A percentile compares a stretch with the other conserved stretches of the same genome.
These are phyloP conservation scores for Paratrypauchen microcephalus DNA, from an alignment of 2,797 vertebrate genomes.

Conservation along the genomic window DNA sequence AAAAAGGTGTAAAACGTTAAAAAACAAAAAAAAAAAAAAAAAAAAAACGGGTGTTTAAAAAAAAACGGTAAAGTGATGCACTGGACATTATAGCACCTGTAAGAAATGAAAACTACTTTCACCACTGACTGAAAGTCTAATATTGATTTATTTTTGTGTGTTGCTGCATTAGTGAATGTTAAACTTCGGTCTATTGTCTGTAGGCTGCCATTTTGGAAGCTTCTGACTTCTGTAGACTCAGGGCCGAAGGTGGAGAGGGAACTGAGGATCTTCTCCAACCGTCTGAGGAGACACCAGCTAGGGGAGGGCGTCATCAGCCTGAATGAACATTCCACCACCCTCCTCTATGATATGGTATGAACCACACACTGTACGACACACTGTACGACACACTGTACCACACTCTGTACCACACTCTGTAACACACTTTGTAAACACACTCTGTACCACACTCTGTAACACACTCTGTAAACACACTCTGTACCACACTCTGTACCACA, in stretches of 20 bases:
- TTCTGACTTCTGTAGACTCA: conserved; percentile 73
- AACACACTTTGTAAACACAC: no score
- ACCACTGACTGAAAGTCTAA: no score
- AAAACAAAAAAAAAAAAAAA: no score
- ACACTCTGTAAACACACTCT: no score
- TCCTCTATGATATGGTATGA: conserved; percentile 81
- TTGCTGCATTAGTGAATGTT: not conserved
- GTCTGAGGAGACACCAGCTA: conserved; percentile 80
- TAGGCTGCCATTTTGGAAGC: conserved; percentile 85
- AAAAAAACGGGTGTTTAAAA: no score
- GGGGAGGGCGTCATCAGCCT: conserved; percentile 85
- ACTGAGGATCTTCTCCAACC: conserved; percentile 82
- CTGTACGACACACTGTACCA: not conserved
- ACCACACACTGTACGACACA: not conserved
- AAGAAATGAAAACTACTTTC: no score
- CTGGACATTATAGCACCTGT: no score
- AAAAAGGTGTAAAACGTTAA: no score
- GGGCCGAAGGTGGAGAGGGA: conserved; percentile 83
- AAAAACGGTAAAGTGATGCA: no score
- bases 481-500: no score
- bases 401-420: no score
- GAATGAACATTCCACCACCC: conserved; percentile 83
- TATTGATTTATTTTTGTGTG: not conserved
- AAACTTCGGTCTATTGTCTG: not conserved
- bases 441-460: no score